phyloP scores from a whole-genome alignment of 1,140 invertebrate genomes.

The Bombus superbus region DNA sequence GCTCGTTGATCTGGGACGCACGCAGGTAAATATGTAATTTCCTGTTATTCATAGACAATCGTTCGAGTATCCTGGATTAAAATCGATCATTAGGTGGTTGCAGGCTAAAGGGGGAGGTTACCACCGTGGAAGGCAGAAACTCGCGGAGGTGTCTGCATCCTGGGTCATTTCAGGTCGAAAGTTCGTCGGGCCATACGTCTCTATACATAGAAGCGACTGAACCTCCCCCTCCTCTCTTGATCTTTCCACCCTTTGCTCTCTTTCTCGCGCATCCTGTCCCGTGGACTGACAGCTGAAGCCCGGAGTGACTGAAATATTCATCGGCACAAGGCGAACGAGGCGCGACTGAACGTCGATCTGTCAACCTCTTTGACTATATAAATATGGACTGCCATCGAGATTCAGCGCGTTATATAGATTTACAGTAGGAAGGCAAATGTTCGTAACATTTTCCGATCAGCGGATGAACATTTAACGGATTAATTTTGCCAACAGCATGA shows the following conservation, averaged over 20 bases:
- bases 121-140: constrained; percentile 35
- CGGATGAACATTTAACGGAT: background rate
- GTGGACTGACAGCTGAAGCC: constrained; percentile 69
- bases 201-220: constrained; percentile 51
- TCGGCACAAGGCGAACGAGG: constrained; percentile 65
- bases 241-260: constrained; percentile 48
- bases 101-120: background rate
- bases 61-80: constrained; percentile 57
- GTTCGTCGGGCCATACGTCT: constrained; percentile 63
- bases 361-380: constrained; percentile 63
- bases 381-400: constrained; percentile 38
- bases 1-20: background rate
- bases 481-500: background rate
- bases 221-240: constrained; percentile 1
- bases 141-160: constrained; percentile 54
- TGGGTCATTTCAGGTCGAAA: constrained; percentile 69
- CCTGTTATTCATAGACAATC: constrained; percentile 63
- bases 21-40: constrained; percentile 53
- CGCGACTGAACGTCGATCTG: constrained; percentile 71
- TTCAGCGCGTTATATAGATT: constrained; percentile 1
- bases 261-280: constrained; percentile 58
- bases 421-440: background rate
- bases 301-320: constrained; percentile 67
- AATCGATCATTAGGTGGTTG: constrained; percentile 34
- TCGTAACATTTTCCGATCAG: background rate